Base-by-base conservation (phyloP, 2,797 vertebrate species). In the Psittacula echo region DNA sequence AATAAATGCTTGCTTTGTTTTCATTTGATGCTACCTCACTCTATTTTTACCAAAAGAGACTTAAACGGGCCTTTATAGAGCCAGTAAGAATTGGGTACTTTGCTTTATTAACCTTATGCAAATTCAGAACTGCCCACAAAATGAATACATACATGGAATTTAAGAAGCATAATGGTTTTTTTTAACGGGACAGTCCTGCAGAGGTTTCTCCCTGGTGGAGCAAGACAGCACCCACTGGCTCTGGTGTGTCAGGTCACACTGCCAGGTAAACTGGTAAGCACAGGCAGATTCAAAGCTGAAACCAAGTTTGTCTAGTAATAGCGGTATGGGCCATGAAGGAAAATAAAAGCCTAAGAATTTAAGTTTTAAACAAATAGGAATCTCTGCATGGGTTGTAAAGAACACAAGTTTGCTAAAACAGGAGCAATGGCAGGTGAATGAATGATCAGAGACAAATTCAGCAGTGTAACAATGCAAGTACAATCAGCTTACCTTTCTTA, bases 391-490 rank as follows among this genome's bases (percentile, higher is more conserved):
- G 1, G 45, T 65, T 48, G 39, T 39, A 70, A 66, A 37, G 24
- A 34, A 29, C 3, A 26, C 4, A 8, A 19, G 26, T 22, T 44
- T 47, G 72, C 51, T 45, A 15, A 32, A 20, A 29, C 6, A 62
- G 51, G 16, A 60, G 45, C 56, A 39, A 66, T 1, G 18, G n/a
- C 51, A 51, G 67, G 30, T 13, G 74, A 67, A 15, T 2, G 17
- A 37, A 32, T 1, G 13, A 32, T 32, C 34, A 48, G 51, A 78
- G 81, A 48, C 5, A 41, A 62, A 34, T 3, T 6, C 5, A 48
- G 47, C 64, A 7, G 34, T 0, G 6, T 7, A 58, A 56, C n/a
- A 7, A 21, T 18, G 0, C 16, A 13, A 15, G 34, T 6, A 53
- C 37, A 6, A 56, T 7, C 51, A 16, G 53, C 5, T 81, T 10